Percentiles rank a stretch among this genome's conserved stretches.
phyloP scores from a whole-genome alignment of 2,888 invertebrate species.

The Zonitis immaculata region DNA sequence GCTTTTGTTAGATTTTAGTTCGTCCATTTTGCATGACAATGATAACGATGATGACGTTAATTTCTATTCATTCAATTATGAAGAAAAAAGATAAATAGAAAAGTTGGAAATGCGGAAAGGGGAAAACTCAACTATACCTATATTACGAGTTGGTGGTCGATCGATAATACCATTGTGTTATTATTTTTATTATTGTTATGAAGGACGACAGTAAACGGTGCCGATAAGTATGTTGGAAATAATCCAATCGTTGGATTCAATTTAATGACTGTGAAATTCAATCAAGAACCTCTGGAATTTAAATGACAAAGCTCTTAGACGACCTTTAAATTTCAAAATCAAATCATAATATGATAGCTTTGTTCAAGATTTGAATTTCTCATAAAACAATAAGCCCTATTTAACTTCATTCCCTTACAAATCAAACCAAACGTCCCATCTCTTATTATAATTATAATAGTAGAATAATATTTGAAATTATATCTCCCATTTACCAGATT shows the following conservation, averaged over 20 bases:
- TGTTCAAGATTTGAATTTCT: conserved; percentile 22
- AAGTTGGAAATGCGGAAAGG: neutral
- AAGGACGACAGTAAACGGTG: neutral
- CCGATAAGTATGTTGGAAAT: neutral
- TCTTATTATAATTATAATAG: conserved; percentile 16
- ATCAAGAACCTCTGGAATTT: conserved; percentile 12
- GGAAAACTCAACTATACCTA: no score
- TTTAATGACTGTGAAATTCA: conserved; percentile 19
- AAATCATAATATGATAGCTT: conserved; percentile 21
- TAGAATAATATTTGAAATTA: conserved; percentile 11
- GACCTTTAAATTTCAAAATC: conserved; percentile 21
- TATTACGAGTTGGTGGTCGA: no score
- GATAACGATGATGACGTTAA: neutral
- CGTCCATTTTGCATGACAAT: neutral
- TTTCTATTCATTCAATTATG: neutral
- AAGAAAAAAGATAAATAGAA: neutral
- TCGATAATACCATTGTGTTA: no score
- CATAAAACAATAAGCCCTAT: conserved; percentile 18
- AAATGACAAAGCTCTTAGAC: conserved; percentile 15
- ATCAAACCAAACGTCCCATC: conserved; percentile 13
- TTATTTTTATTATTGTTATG: neutral
- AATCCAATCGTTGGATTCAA: conserved; percentile 16
- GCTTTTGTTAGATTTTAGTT: neutral
- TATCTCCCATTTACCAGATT: neutral
- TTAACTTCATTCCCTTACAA: conserved; percentile 13